These are phyloP conservation scores for Dione vanillae DNA, from an alignment of 2,888 invertebrate genomes.

Conservation along the genomic window DNA sequence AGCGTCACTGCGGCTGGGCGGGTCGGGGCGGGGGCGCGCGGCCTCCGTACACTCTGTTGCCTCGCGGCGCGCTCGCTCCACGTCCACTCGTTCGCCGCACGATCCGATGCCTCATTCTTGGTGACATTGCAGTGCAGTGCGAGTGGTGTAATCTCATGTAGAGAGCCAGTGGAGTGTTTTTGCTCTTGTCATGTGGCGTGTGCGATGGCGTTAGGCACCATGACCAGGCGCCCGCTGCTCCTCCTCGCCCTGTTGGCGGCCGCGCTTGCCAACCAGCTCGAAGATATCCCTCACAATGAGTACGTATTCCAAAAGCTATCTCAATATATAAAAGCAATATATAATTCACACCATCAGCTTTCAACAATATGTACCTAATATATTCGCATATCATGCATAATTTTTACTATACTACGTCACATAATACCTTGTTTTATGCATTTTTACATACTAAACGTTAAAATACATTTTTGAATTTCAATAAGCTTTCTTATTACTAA, in stretches of 20 bases:
- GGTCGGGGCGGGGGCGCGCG: slow-evolving; percentile 55
- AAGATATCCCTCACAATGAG: slow-evolving; percentile 96
- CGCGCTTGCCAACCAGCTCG: slow-evolving; percentile 89
- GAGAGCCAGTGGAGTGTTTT: slow-evolving; percentile 65
- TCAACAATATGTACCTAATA: background rate
- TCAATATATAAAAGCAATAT: background rate
- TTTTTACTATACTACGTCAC: background rate
- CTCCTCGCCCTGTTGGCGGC: slow-evolving; percentile 68
- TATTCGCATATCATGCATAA: background rate
- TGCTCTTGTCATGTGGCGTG: slow-evolving; percentile 74
- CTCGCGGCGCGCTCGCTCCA: slow-evolving; percentile 66
- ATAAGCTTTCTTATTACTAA: background rate
- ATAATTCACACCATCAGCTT: no score
- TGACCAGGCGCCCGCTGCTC: slow-evolving; percentile 68
- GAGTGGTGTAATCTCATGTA: slow-evolving; percentile 65
- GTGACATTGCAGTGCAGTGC: slow-evolving; percentile 69
- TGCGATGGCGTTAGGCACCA: slow-evolving; percentile 70
- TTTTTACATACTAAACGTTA: background rate
- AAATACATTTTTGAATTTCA: no score
- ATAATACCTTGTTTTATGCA: background rate
- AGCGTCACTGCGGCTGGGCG: slow-evolving; percentile 79
- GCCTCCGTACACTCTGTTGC: slow-evolving; percentile 64
- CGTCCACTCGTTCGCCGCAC: slow-evolving; percentile 59
- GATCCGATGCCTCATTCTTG: slow-evolving; percentile 67
- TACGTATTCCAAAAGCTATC: slow-evolving; percentile 83